Conservation (phyloP, 2,113 vertebrate genomes). For the Gymnarchus niloticus region DNA sequence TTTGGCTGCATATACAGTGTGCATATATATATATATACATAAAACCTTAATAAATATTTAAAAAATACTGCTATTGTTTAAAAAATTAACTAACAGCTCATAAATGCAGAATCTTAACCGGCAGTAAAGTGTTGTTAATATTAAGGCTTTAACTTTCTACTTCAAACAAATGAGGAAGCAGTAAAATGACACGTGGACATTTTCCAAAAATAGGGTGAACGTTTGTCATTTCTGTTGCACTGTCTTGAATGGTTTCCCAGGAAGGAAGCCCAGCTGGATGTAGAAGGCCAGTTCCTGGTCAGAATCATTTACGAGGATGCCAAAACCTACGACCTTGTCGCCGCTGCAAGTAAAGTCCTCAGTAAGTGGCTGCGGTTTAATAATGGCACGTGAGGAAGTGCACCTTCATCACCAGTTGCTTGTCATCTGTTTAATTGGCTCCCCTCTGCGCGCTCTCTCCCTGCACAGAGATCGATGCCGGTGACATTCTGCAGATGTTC, state of each 20-base stretch:
- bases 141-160: not conserved
- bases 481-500: conserved; percentile 95
- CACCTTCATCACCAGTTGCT: not conserved
- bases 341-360: conserved; percentile 96
- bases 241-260: conserved; percentile 53
- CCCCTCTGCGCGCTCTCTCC: conserved; percentile 32
- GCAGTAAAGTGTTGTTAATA: not conserved
- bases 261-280: conserved; percentile 92
- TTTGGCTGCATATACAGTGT: no score
- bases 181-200: no score
- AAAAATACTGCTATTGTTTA: no score
- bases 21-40: no score
- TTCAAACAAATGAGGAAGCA: not conserved
- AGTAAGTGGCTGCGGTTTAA: conserved; percentile 67
- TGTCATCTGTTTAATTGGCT: not conserved
- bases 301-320: conserved; percentile 97
- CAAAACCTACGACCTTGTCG: conserved; percentile 94
- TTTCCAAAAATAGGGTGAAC: not conserved
- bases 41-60: no score
- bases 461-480: conserved; percentile 84
- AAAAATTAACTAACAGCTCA: no score
- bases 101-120: not conserved
- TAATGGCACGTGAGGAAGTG: no score
- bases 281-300: conserved; percentile 96
- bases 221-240: not conserved